Base-by-base conservation (phyloP, 2,888 invertebrate species). In the Athalia rosae region DNA sequence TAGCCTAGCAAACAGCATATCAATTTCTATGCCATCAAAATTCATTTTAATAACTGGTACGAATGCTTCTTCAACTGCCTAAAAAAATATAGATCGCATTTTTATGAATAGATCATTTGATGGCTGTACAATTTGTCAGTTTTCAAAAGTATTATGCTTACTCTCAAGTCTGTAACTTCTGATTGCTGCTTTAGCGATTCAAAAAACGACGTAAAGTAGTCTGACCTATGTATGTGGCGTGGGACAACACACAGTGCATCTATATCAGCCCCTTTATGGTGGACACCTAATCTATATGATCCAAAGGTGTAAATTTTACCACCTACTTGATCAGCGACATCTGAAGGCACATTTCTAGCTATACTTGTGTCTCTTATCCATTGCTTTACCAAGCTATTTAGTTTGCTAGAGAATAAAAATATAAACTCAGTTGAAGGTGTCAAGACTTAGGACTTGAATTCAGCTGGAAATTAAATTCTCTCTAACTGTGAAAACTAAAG, bases 281-380 rank as follows among this genome's bases (percentile, higher is more conserved):
- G 99, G 6, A 99, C 99, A 84, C 99, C 96, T 83, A 96, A 93
- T 82, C 97, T 92, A 89, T 99, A 99, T 77, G 99, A 99, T 64
- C 99, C 99, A 90, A 99, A 99, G n/a, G 99, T 99, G 88, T 98
- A 99, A 79, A 99, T 98, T 91, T 99, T 99, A 4, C 99, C 99
- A 41, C 99, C 99, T 78, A 99, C 96, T 82, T 94, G 94, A 77
- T 97, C 97, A 1, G 97, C 97, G 0, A 97, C 94, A 83, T 94
- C 95, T 77, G 95, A 94, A 5, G 99, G 98, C 94, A 99, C 97
- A 90, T 98, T 98, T 90, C 96, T 95, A 82, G 95, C 92, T 77
- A 96, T 90, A 63, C 98, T 97, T 66, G 98, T 94, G 83, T 97
- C 96, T 82, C 94, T 93, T 81, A 99, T 98, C 99, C 99, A 99